Evolutionary conservation across 2,797 vertebrate species (phyloP), one percentile per base, ranked within the genome.

Genomic region (Cyprinodon diabolis): DNA sequence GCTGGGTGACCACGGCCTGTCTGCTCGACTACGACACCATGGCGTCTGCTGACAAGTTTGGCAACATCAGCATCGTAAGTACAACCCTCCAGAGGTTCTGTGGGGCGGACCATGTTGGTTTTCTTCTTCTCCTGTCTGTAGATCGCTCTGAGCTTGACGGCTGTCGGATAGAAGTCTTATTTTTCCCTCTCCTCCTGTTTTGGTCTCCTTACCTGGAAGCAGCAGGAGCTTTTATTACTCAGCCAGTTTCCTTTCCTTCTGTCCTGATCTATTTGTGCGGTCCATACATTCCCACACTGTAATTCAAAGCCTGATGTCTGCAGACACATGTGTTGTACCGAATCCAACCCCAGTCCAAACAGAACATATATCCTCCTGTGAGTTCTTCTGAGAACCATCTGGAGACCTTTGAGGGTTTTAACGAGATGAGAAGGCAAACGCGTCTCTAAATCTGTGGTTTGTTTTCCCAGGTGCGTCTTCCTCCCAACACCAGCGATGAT

Each of bases 51-150:
- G 98, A 99, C 95, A 99, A 99, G 87, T 99, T 99, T 71, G 98
- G 98, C 74, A 99, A 99, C 93, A 99, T 99, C 86, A 98, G 95
- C 25, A 97, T 99, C 70, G 98, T 99, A 84, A 96, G 98, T 95
- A 4, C 40, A n/a, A 17, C 1, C 62, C 14, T 0, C 2, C 30
- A 30, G 30, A 6, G 14, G 17, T 1, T 15, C 49, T 15, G 51
- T 1, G 17, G 6, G 51, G 51, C 6, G 17, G 17, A 40, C 4
- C 35, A 21, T 9, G 58, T 19, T 19, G 17, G 17, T 62, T 9
- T 40, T 40, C 35, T 62, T 40, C 10, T 30, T 9, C 49, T 51
- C 49, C 17, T 21, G 1, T 52, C 51, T 19, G 5, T 52, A 6
- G 54, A 56, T 23, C 54, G 13, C 9, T 23, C 54, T 25, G 54